Base-by-base conservation (phyloP, 2,888 invertebrate genomes). In the Athalia circularis region DNA sequence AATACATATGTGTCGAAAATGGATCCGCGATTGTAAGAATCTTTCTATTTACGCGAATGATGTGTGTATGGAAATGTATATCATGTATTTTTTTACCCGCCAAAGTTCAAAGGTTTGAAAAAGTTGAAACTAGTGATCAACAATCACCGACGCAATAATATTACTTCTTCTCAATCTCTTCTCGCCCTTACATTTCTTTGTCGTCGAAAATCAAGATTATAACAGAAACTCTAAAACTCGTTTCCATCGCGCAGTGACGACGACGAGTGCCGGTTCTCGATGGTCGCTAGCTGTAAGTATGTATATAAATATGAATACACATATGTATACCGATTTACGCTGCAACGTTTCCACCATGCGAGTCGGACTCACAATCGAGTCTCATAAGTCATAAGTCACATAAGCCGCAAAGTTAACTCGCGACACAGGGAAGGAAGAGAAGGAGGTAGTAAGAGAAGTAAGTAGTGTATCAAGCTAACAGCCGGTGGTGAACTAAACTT, bases 401-500 rank as follows among this genome's bases (percentile, higher is more conserved):
- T 29, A 64, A 64, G 9, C 64, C 45, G 45, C n/a, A 61, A 29
- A 61, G 6, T 11, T 9, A 64, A 43, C 62, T 15, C 15, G 43
- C 15, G 29, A 29, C 15, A 29, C 9, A 62, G 64, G 5, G 45
- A 62, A 43, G 47, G n/a, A n/a, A n/a, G n/a, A n/a, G n/a, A n/a
- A 11, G n/a, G 11, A 45, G 47, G n/a, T 1, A 29, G 45, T 5
- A n/a, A n/a, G 47, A 65, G 3, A 65, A 65, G 7, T 48, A 48
- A 29, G 29, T 29, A 29, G 29, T 29, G 29, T 29, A 29, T 29
- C 29, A 29, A 29, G 29, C 29, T 29, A 65, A 4, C 48, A 48
- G 8, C 8, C 52, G 52, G 8, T 7, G 52, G 52, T 59, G 29
- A 68, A 68, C 29, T 68, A 50, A 68, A 68, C 50, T 68, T 68